These are phyloP conservation scores for Lottia gigantea DNA, from an alignment of 2,888 invertebrate species.

Conservation along the genomic window DNA sequence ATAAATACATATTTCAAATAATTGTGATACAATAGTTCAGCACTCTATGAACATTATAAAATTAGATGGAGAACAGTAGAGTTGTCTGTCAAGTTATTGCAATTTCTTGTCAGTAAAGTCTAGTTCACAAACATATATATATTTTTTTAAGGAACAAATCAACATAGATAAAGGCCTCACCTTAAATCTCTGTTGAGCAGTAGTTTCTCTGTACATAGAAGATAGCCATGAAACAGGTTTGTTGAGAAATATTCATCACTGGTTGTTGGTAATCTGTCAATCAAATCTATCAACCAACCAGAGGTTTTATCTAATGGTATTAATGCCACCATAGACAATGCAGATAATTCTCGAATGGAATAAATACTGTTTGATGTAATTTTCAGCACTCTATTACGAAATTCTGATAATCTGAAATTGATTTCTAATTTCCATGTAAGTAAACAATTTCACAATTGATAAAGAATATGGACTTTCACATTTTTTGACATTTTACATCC, in stretches of 20 bases:
- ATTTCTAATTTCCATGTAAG: too few species aligned
- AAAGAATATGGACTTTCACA: too few species aligned
- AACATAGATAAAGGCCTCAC: slow-evolving; percentile 13
- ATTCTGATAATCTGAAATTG: slow-evolving; percentile 10
- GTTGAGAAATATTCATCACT: not conserved
- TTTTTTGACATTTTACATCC: too few species aligned
- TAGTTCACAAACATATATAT: too few species aligned
- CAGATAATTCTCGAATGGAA: slow-evolving; percentile 55
- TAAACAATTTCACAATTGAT: too few species aligned
- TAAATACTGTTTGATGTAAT: slow-evolving; percentile 51
- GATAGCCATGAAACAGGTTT: slow-evolving; percentile 46
- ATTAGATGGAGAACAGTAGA: too few species aligned
- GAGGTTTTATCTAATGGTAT: slow-evolving; percentile 37
- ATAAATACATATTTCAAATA: too few species aligned
- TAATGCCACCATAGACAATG: slow-evolving; percentile 51
- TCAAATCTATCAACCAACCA: slow-evolving; percentile 26
- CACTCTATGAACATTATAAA: too few species aligned
- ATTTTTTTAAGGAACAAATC: too few species aligned
- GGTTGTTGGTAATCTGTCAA: slow-evolving; percentile 18
- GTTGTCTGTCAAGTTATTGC: too few species aligned
- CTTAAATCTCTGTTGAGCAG: slow-evolving; percentile 32
- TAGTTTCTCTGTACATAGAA: slow-evolving; percentile 42
- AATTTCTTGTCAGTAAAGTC: too few species aligned
- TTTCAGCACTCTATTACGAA: slow-evolving; percentile 28
- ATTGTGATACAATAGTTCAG: too few species aligned